These are phyloP conservation scores for Caenorhabditis remanei DNA, from an alignment of 1,140 invertebrate species.

Conservation along the genomic window DNA sequence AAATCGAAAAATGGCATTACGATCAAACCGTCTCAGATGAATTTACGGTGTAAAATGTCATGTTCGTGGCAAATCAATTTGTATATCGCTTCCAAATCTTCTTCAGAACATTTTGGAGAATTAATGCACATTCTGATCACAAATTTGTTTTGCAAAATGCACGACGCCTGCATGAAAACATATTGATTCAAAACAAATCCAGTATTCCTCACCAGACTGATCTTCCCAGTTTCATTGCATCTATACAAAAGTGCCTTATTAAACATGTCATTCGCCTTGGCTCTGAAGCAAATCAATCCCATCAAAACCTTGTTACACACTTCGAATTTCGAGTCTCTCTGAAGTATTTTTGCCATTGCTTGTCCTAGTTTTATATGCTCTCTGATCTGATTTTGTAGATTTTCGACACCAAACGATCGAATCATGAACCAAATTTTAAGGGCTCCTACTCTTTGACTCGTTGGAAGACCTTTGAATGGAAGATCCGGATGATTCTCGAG, in stretches of 20 bases:
- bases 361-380: slow-evolving; percentile 26
- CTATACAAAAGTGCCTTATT: slow-evolving; percentile 35
- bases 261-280: slow-evolving; percentile 28
- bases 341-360: slow-evolving; percentile 16
- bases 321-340: slow-evolving; percentile 31
- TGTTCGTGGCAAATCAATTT: slow-evolving; percentile 26
- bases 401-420: slow-evolving; percentile 36
- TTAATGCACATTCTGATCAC: slow-evolving; percentile 46
- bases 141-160: slow-evolving; percentile 37
- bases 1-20: no score
- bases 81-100: slow-evolving; percentile 13
- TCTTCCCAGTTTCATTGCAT: slow-evolving; percentile 44
- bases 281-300: slow-evolving; percentile 37
- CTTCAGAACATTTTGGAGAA: slow-evolving; percentile 29
- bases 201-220: slow-evolving; percentile 14
- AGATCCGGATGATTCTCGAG: slow-evolving; percentile 42
- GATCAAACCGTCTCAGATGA: neutral
- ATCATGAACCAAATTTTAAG: slow-evolving; percentile 36
- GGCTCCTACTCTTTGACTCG: slow-evolving; percentile 24
- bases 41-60: slow-evolving; percentile 14
- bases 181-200: neutral
- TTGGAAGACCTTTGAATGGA: slow-evolving; percentile 42
- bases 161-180: neutral
- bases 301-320: slow-evolving; percentile 37
- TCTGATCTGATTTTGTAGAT: slow-evolving; percentile 31